Base-by-base conservation (phyloP, 2,888 invertebrate genomes). In the Lycophotia porphyrea region DNA sequence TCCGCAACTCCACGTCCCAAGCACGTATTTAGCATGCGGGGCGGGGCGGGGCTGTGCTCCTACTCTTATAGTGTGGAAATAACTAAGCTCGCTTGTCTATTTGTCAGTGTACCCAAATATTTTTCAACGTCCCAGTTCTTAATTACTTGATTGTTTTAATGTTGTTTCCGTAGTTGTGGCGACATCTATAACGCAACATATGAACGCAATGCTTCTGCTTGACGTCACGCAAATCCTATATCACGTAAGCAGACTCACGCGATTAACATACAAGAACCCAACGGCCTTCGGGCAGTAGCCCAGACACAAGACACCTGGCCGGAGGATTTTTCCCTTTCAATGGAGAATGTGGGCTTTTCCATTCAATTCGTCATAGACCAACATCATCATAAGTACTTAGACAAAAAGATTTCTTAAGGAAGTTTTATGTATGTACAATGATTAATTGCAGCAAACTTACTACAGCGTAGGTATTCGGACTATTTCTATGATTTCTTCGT, bases 401-500 rank as follows among this genome's bases (percentile, higher is more conserved):
- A 15, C 5, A 18, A 44, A 27, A 55, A 15, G 2, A 55, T 47
- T 66, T 31, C 15, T 49, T 76, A 21, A 42, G 44, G 55, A 42
- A 39, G 44, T 47, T 24, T 36, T 5, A 0, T n/a, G 11, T 31
- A 31, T 3, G 2, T 15, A 34, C 27, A 8, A 49, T 24, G 18
- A 75, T 36, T 36, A 58, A 36, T 58, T 67, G 27, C 34, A 2
- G 27, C 34, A 2, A 18, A 11, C 24, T 7, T 9, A 66, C 9
- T 44, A 44, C 31, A 15, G 0, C 68, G 1, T 60, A 60, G 13
- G 13, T 27, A 1, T 8, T 49, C 31, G 31, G 0, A 68, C 34
- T 47, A 39, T 60, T 42, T 47, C 34, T 5, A 4, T 60, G 42
- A 76, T 79, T 47, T 60, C 42, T 42, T 47, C 9, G 39, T 39